Conservation (phyloP, 2,113 vertebrate species). For the Leptocoma aspasia region DNA sequence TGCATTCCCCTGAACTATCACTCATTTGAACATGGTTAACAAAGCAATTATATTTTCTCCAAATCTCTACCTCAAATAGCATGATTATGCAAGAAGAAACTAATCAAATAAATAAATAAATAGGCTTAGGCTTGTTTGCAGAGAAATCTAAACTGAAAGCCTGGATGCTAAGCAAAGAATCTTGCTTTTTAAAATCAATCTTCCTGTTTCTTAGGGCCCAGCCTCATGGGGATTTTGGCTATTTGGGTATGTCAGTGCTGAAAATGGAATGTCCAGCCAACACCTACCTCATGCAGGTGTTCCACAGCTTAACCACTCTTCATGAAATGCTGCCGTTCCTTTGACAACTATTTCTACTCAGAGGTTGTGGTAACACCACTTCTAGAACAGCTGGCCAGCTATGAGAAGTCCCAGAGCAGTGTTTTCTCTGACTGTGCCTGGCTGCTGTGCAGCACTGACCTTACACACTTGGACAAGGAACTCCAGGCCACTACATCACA, state of each 20-base stretch:
- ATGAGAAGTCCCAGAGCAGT: not conserved
- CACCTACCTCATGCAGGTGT: not conserved
- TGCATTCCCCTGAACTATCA: not conserved
- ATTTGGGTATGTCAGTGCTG: not conserved
- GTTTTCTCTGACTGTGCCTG: not conserved
- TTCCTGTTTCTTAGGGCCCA: not conserved
- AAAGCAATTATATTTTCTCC: not conserved
- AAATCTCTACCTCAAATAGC: not conserved
- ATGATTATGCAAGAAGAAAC: not conserved
- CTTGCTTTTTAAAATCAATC: not conserved
- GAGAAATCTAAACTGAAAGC: not conserved
- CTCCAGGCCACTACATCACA: not conserved
- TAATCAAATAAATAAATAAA: not conserved
- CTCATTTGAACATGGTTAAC: not conserved
- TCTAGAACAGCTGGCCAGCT: not conserved
- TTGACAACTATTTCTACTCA: not conserved
- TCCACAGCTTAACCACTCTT: not conserved
- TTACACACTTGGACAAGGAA: not conserved
- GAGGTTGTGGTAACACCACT: not conserved
- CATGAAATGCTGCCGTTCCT: not conserved
- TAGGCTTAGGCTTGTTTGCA: not conserved
- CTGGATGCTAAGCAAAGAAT: not conserved
- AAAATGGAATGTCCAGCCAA: not conserved
- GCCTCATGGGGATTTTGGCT: not conserved
- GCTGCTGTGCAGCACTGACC: not conserved